These are phyloP conservation scores for Oxygymnocypris stewartii DNA, from an alignment of 2,113 vertebrate species.

Conservation along the genomic window DNA sequence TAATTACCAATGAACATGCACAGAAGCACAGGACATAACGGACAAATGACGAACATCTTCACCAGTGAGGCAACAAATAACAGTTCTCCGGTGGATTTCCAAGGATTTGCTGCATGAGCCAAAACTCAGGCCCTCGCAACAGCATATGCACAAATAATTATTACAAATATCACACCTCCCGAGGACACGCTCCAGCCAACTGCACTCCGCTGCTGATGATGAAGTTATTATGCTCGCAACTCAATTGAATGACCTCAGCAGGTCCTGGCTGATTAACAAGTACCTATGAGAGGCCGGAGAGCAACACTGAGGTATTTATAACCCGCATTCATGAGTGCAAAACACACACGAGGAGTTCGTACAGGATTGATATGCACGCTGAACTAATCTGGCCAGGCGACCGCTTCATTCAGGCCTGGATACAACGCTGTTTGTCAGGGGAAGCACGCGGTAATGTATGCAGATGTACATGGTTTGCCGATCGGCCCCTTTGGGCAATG, in stretches of 20 bases:
- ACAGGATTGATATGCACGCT: not conserved
- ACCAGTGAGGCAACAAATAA: conserved; percentile 38
- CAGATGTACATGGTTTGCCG: conserved; percentile 16
- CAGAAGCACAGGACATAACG: not conserved
- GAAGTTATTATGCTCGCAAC: conserved; percentile 45
- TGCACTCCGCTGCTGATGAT: conserved; percentile 24
- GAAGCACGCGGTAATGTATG: conserved; percentile 58
- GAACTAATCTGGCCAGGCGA: conserved; percentile 31
- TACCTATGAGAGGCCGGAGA: conserved; percentile 19
- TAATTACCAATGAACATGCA: not conserved
- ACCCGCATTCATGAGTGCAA: conserved; percentile 38
- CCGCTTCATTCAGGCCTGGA: not conserved
- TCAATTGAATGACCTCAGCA: conserved; percentile 52
- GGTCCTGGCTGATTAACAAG: conserved; percentile 51
- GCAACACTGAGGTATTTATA: conserved; percentile 44
- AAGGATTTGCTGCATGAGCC: conserved; percentile 13
- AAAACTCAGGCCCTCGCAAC: conserved; percentile 31
- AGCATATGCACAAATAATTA: conserved; percentile 43
- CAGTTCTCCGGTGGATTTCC: not conserved
- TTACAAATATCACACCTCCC: conserved; percentile 60
- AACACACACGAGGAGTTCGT: not conserved
- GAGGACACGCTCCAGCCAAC: conserved; percentile 33
- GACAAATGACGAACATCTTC: not conserved
- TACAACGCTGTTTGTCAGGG: conserved; percentile 13
- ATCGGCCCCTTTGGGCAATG: not conserved